Evolutionary conservation across 1,140 invertebrate species (phyloP).

Genomic region (Dolichoris vasculosae): DNA sequence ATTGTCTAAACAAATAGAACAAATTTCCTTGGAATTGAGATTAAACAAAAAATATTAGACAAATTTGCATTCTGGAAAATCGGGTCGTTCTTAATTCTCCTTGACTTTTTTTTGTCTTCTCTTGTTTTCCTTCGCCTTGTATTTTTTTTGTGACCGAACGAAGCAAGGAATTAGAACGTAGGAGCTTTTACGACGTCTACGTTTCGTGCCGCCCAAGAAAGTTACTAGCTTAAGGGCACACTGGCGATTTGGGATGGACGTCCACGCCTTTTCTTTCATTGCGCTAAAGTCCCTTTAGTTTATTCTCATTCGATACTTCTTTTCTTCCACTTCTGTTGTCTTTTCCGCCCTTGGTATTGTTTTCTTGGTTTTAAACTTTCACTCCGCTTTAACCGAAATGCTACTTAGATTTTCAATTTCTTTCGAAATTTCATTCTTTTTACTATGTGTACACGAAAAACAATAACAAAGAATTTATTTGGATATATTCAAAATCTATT

Average conservation of each 20-base stretch:
- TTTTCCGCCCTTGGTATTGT: neutral
- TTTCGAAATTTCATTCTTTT: neutral
- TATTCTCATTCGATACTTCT: conserved; percentile 10
- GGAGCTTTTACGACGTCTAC: conserved; percentile 43
- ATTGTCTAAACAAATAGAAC: no score
- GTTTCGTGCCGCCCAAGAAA: conserved; percentile 20
- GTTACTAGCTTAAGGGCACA: conserved; percentile 18
- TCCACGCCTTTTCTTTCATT: conserved; percentile 55
- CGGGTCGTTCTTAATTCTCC: no score
- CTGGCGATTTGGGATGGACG: neutral
- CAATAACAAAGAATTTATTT: neutral
- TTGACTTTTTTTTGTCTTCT: no score
- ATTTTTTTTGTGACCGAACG: neutral
- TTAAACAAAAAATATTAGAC: no score
- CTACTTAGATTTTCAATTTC: neutral
- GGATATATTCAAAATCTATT: neutral
- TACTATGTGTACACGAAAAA: neutral
- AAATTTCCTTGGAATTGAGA: no score
- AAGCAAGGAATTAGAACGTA: neutral
- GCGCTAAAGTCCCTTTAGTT: conserved; percentile 54
- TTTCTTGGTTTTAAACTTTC: neutral
- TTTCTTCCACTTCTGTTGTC: neutral
- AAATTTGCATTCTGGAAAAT: no score
- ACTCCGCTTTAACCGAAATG: neutral
- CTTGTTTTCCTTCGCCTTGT: no score